Evolutionary conservation across 2,888 invertebrate species (phyloP), one percentile per base, ranked within the genome.

Genomic region (Drosophila multiciliata): DNA sequence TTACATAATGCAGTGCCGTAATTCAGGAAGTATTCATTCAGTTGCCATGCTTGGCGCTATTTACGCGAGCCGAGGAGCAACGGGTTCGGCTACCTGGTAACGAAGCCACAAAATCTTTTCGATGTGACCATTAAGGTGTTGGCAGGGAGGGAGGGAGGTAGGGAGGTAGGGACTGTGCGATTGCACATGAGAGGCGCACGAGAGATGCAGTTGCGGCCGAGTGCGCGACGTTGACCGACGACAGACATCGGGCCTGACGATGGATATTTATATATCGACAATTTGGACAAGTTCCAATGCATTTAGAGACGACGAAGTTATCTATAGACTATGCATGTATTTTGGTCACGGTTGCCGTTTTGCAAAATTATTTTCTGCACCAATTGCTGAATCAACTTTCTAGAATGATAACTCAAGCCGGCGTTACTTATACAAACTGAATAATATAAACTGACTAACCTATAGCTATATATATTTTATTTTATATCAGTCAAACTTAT

Each of bases 221-320:
- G 58, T 73, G 72, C 66, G 53, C 84, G 75, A 77, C 74, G 75
- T 72, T 73, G 80, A 84, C 83, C 87, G 82, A 78, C 45, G 53
- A 33, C 48, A 49, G 53, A 33, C 59, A 29, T 61, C 64, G 66
- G 59, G 78, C 75, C 80, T 74, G 91, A 86, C 82, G 86, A 88
- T 89, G 78, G 82, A 87, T 92, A 92, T 92, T 92, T 92, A 86
- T 91, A 91, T 90, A 90, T 81, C 87, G 83, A 87, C 91, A 89
- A 91, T 91, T 92, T 92, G 92, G 92, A 92, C 87, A 82, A 79
- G 81, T 89, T 92, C 92, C 92, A 92, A 92, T 92, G 91, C 91
- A 91, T 92, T 87, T 92, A 91, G 91, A 90, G 67, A 67, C 87
- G 66, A 84, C 74, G 38, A 55, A 89, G 85, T 86, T 89, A 86